phyloP scores from a whole-genome alignment of 2,888 invertebrate genomes.

The Synanthedon myopaeformis region DNA sequence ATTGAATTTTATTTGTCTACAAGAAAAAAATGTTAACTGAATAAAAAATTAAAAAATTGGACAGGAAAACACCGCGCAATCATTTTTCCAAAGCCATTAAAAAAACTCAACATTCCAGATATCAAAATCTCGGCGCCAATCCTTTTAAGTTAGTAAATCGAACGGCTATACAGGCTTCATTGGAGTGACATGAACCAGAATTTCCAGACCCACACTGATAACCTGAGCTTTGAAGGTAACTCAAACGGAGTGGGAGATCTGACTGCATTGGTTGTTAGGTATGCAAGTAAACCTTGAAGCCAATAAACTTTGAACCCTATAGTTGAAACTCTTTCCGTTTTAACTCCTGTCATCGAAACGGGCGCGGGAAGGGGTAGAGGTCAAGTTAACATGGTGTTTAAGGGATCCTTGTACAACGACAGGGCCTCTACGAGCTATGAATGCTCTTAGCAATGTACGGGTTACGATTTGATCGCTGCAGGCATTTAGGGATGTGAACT shows the following conservation, averaged over 20 bases:
- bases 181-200: constrained; percentile 31
- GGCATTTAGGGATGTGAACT: constrained; percentile 9
- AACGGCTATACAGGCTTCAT: constrained; percentile 38
- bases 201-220: constrained; percentile 12
- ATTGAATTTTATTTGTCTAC: no score
- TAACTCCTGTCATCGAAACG: constrained; percentile 10
- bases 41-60: background rate
- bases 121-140: constrained; percentile 37
- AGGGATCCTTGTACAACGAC: constrained; percentile 59
- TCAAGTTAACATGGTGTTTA: constrained; percentile 21
- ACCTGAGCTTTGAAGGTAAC: background rate
- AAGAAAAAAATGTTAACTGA: background rate
- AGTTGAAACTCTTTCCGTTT: constrained; percentile 13
- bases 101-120: constrained; percentile 13
- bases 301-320: constrained; percentile 20
- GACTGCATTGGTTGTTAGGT: constrained; percentile 25
- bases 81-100: background rate
- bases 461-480: constrained; percentile 52
- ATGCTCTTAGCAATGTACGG: constrained; percentile 50
- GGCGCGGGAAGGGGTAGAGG: constrained; percentile 11
- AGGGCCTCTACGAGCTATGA: constrained; percentile 48
- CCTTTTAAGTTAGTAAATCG: constrained; percentile 49
- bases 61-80: background rate
- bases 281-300: constrained; percentile 28
- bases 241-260: no score